A percentile compares a stretch with the other conserved stretches of the same genome.
Conservation (phyloP, 2,113 vertebrate genomes). For the Formicarius rufipectus region DNA sequence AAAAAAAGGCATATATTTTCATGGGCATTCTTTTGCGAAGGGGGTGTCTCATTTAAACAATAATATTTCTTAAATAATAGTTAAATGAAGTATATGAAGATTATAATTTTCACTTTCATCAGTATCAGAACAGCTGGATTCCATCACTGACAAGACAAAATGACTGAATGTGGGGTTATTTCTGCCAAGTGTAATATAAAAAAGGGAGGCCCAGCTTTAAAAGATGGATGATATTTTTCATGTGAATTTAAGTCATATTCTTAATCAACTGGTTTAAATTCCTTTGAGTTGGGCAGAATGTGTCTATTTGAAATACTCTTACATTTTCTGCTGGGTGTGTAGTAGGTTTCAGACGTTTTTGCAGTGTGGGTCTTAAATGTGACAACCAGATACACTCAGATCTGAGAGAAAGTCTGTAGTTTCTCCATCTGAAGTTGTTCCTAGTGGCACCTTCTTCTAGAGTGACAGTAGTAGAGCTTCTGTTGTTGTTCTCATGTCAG, state of each 20-base stretch:
- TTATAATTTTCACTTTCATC: slow-evolving; percentile 5
- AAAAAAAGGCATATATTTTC: neutral
- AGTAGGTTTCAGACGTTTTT: neutral
- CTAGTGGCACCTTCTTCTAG: neutral
- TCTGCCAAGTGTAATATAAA: neutral
- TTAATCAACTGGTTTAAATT: slow-evolving; percentile 13
- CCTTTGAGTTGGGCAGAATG: neutral
- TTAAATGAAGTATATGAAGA: neutral
- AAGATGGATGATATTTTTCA: neutral
- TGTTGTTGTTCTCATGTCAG: neutral
- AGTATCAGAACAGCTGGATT: neutral
- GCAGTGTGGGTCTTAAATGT: neutral
- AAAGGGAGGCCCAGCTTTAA: neutral
- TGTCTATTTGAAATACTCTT: neutral
- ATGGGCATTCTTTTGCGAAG: neutral
- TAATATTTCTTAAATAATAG: neutral
- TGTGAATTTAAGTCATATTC: neutral
- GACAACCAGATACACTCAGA: neutral
- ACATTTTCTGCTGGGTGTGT: neutral
- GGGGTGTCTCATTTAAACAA: neutral
- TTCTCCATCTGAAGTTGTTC: neutral
- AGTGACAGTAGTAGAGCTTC: neutral
- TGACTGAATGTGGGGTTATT: neutral
- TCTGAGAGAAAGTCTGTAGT: neutral
- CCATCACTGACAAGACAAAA: neutral